phyloP scores from a whole-genome alignment of 2,888 invertebrate genomes.

The Hesperia comma region DNA sequence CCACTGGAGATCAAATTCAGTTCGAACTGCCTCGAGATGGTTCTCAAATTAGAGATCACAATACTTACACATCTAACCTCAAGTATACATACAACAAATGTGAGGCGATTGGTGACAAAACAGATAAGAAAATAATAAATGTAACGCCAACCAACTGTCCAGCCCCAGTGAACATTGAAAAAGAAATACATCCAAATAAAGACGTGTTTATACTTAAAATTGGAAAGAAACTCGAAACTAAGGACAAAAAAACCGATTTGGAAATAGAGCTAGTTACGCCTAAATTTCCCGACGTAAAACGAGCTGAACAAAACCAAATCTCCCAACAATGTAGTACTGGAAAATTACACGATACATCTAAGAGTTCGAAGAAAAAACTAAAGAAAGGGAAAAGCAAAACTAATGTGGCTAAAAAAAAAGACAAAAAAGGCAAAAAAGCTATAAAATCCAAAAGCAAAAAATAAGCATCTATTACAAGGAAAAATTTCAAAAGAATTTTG shows the following conservation, averaged over 20 bases:
- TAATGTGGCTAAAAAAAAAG: conserved; percentile 46
- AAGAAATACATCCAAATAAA: conserved; percentile 65
- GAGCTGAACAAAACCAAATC: conserved; percentile 51
- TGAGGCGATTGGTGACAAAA: conserved; percentile 54
- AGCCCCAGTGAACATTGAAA: conserved; percentile 69
- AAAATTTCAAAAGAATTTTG: background rate
- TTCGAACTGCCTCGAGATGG: conserved; percentile 69
- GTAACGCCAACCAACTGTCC: conserved; percentile 74
- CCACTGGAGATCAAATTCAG: conserved; percentile 75
- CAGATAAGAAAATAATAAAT: conserved; percentile 62
- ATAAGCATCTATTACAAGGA: background rate
- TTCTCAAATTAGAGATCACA: conserved; percentile 55
- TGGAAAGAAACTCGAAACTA: conserved; percentile 75
- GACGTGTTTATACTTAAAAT: conserved; percentile 79
- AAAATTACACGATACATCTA: conserved; percentile 48
- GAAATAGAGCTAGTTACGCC: conserved; percentile 78
- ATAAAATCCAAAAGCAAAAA: conserved; percentile 42
- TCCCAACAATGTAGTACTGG: conserved; percentile 61
- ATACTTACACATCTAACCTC: conserved; percentile 65
- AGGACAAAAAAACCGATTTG: conserved; percentile 76
- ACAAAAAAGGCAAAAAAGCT: conserved; percentile 49
- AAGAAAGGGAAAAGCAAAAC: conserved; percentile 48
- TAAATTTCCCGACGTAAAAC: conserved; percentile 58
- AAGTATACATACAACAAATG: conserved; percentile 67
- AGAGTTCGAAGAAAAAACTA: conserved; percentile 42